Evolutionary conservation across 2,888 invertebrate species (phyloP).

Genomic region (Deladenus siricidicola): DNA sequence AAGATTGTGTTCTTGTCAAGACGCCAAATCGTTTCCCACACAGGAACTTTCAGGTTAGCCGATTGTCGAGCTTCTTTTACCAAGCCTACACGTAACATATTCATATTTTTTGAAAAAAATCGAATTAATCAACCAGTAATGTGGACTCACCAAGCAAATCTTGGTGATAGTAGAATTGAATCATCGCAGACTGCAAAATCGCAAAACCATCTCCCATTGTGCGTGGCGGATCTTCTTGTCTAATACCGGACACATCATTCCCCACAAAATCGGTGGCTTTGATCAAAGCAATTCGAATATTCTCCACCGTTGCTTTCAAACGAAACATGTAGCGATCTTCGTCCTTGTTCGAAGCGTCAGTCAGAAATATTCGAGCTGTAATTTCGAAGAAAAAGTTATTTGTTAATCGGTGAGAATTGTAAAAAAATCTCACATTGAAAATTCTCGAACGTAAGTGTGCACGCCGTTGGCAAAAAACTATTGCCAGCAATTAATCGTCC

Average conservation of each 20-base stretch:
- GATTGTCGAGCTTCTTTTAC: slow-evolving; percentile 26
- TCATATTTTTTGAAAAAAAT: not conserved
- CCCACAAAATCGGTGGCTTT: slow-evolving; percentile 59
- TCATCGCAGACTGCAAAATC: slow-evolving; percentile 84
- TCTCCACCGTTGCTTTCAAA: slow-evolving; percentile 64
- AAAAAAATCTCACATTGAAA: slow-evolving; percentile 72
- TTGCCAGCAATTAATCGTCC: slow-evolving; percentile 91
- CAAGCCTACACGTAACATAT: slow-evolving; percentile 26
- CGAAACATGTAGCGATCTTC: slow-evolving; percentile 37
- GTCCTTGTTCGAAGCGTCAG: slow-evolving; percentile 62
- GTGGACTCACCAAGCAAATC: slow-evolving; percentile 74
- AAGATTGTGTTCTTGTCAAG: slow-evolving; percentile 81
- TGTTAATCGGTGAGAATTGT: not conserved
- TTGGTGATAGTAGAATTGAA: slow-evolving; percentile 91
- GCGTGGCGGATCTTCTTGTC: slow-evolving; percentile 66
- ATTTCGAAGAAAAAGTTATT: not conserved
- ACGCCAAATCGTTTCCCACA: slow-evolving; percentile 50
- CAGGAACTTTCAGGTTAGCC: slow-evolving; percentile 31
- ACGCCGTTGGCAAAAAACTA: slow-evolving; percentile 80
- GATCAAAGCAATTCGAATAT: slow-evolving; percentile 84
- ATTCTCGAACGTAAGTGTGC: slow-evolving; percentile 79
- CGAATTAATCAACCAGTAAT: not conserved
- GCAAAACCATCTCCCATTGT: slow-evolving; percentile 94
- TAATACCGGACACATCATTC: not conserved
- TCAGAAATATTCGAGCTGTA: slow-evolving; percentile 37